Percentiles rank a stretch among this genome's conserved stretches.
Conservation (phyloP, 2,797 vertebrate species). For the Syngnathus acus region DNA sequence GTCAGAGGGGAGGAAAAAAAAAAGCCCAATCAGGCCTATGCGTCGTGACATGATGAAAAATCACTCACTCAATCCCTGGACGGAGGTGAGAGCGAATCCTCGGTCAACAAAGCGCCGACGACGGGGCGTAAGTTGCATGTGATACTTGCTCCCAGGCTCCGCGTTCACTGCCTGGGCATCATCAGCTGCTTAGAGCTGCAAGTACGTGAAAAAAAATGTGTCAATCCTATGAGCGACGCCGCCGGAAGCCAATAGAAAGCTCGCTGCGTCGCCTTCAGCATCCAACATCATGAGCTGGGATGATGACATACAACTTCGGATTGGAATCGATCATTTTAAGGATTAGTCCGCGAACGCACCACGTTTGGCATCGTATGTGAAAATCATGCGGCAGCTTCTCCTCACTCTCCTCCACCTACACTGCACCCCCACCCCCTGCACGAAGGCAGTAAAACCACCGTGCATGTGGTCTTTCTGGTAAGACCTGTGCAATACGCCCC, state of each 20-base stretch:
- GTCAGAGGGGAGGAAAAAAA: conserved; percentile 10
- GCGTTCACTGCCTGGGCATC: conserved; percentile 45
- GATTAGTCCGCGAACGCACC: not conserved
- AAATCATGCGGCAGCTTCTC: conserved; percentile 21
- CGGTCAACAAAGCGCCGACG: conserved; percentile 28
- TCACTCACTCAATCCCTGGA: conserved; percentile 42
- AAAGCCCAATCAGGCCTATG: conserved; percentile 22
- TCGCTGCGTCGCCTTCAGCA: conserved; percentile 31
- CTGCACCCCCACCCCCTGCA: conserved; percentile 15
- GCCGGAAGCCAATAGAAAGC: conserved; percentile 51
- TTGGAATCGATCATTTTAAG: not conserved
- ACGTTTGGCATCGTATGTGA: not conserved
- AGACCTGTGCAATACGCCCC: not conserved
- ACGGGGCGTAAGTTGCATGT: conserved; percentile 28
- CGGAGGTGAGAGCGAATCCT: conserved; percentile 32
- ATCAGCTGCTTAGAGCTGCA: conserved; percentile 60
- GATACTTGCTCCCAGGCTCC: conserved; percentile 50
- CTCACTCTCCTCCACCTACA: conserved; percentile 24
- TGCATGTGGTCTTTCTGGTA: not conserved
- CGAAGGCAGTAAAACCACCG: not conserved
- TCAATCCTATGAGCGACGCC: conserved; percentile 54
- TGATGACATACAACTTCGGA: conserved; percentile 38
- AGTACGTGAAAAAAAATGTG: conserved; percentile 6
- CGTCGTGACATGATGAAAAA: conserved; percentile 54
- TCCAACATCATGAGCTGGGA: conserved; percentile 12